These are phyloP conservation scores for Eurytoma californica DNA, from an alignment of 2,888 invertebrate genomes.

Conservation along the genomic window DNA sequence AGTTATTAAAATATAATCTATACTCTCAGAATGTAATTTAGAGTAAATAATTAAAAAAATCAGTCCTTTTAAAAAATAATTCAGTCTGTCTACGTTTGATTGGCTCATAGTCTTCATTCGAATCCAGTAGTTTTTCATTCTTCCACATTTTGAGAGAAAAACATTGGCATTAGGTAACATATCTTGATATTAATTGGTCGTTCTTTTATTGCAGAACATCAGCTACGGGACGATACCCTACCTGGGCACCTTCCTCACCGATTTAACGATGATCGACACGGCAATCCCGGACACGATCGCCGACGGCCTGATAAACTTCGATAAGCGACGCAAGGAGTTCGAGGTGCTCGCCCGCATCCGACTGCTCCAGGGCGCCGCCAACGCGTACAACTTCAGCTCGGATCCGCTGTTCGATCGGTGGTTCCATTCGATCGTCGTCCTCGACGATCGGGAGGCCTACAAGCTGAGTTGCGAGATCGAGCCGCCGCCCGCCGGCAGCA, in stretches of 20 bases:
- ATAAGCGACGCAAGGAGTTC: slow-evolving; percentile 98
- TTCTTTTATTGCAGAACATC: slow-evolving; percentile 78
- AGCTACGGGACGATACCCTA: slow-evolving; percentile 98
- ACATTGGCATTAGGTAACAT: no score
- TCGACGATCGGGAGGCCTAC: slow-evolving; percentile 95
- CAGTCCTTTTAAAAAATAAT: no score
- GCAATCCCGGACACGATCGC: slow-evolving; percentile 91
- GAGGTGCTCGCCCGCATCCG: slow-evolving; percentile 98
- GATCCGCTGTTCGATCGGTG: slow-evolving; percentile 95
- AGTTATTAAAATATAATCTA: no score
- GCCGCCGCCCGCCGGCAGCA: slow-evolving; percentile 77
- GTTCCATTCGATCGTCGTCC: slow-evolving; percentile 93
- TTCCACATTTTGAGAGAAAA: no score
- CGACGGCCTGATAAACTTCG: slow-evolving; percentile 96
- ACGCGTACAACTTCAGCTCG: slow-evolving; percentile 91
- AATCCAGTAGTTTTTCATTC: no score
- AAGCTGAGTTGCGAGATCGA: slow-evolving; percentile 93
- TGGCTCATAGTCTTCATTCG: no score
- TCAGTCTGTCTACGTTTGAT: no score
- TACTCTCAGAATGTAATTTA: no score
- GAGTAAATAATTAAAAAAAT: no score
- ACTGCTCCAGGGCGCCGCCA: slow-evolving; percentile 95
- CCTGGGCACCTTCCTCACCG: slow-evolving; percentile 97
- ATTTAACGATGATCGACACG: slow-evolving; percentile 98
- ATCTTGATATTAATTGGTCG: no score